Percentiles rank a stretch among this genome's conserved stretches.
Evolutionary conservation across 2,888 invertebrate genomes (phyloP).

Genomic region (Hetaerina titia): DNA sequence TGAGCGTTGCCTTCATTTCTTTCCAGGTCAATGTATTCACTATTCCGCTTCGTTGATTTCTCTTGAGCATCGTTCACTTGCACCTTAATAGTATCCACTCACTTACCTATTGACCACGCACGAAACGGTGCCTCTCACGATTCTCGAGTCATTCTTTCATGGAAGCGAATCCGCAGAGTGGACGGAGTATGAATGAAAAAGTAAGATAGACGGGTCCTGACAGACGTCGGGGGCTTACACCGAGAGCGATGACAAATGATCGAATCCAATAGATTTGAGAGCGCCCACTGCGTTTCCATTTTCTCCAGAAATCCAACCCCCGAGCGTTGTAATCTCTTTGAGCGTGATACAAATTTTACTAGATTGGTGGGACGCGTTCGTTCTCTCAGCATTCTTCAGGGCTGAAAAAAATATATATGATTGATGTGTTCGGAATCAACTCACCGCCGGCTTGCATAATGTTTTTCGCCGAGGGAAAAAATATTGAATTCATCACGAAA

Average conservation of each 20-base stretch:
- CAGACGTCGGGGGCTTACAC: background rate
- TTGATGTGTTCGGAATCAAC: background rate
- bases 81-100: no score
- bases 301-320: constrained; percentile 5
- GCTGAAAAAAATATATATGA: background rate
- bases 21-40: no score
- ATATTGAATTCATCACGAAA: background rate
- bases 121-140: no score
- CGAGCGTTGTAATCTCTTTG: constrained; percentile 22
- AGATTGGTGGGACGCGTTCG: background rate
- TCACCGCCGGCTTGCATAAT: background rate
- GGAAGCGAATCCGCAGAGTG: no score
- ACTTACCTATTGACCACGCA: no score
- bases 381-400: background rate
- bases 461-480: background rate
- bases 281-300: background rate
- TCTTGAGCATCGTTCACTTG: no score
- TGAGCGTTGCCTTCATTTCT: no score
- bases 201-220: background rate
- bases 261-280: background rate
- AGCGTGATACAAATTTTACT: background rate
- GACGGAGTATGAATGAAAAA: background rate
- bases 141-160: no score
- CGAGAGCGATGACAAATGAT: background rate
- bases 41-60: no score